These are phyloP conservation scores for Eristalis tenax DNA, from an alignment of 2,888 invertebrate genomes.

Conservation along the genomic window DNA sequence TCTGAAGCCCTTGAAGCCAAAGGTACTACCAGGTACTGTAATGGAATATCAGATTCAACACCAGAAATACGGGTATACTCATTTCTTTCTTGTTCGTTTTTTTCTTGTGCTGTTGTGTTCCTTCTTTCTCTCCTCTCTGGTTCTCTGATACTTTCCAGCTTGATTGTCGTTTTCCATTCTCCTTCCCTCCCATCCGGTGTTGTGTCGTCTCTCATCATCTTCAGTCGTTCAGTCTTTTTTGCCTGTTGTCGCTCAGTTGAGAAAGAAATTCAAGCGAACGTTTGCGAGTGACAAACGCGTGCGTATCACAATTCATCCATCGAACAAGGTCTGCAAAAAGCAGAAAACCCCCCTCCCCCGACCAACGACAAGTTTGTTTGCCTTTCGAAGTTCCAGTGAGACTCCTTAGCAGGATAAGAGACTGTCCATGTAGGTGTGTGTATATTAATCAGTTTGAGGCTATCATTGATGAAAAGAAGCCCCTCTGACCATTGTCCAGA, in stretches of 20 bases:
- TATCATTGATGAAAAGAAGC: slow-evolving; percentile 71
- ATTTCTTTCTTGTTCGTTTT: slow-evolving; percentile 39
- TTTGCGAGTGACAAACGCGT: slow-evolving; percentile 70
- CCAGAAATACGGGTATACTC: slow-evolving; percentile 61
- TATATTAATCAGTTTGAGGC: slow-evolving; percentile 45
- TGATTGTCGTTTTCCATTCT: slow-evolving; percentile 3
- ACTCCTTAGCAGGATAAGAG: too few species aligned
- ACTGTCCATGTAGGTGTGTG: background rate
- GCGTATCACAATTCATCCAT: slow-evolving; percentile 66
- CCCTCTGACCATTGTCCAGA: slow-evolving; percentile 20
- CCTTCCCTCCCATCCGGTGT: background rate
- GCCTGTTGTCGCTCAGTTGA: background rate
- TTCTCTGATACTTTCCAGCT: background rate
- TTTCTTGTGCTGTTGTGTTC: background rate
- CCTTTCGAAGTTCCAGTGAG: background rate
- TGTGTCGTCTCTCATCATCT: slow-evolving; percentile 6
- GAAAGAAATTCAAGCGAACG: slow-evolving; percentile 50
- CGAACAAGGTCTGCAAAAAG: slow-evolving; percentile 23
- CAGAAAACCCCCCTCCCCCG: background rate
- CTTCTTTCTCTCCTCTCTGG: background rate
- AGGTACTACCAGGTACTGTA: slow-evolving; percentile 57
- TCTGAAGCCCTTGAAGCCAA: slow-evolving; percentile 52
- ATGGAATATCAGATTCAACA: slow-evolving; percentile 57
- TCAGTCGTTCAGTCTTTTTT: background rate
- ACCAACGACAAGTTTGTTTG: slow-evolving; percentile 6